Evolutionary conservation across 1,140 invertebrate species (phyloP), one percentile per base, ranked within the genome.

Genomic region (Steinernema feltiae): DNA sequence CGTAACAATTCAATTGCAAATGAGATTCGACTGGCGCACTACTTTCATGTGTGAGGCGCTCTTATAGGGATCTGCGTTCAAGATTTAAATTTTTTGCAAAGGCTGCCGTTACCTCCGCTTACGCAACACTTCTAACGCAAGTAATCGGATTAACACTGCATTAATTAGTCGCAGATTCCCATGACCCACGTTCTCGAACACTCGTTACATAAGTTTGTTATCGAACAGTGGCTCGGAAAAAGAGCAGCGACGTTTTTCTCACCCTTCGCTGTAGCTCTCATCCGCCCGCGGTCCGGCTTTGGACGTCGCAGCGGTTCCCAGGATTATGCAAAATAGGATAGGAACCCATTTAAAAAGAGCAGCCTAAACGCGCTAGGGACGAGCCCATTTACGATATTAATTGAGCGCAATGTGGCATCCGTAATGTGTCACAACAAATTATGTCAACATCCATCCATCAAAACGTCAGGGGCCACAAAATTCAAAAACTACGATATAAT

Each of bases 1-100:
- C 53, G 53, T 63, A 63, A 63, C 53, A 63, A 63, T 63, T 63
- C 53, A 63, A 63, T 63, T 21, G 53, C 53, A 63, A 63, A 63
- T 63, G 53, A 21, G 53, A 63, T 63, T 63, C 24, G 2, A 7
- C 24, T 63, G 24, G 53, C 53, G 24, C 7, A 12, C 53, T 27
- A 63, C 53, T 63, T 63, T 63, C 53, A 3, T 15, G 7, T 21
- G 7, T 46, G n/a, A n/a, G n/a, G n/a, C 7, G 35, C 35, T 7
- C 35, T 7, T 7, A 41, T 7, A 41, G 35, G 35, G 35, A 41
- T 41, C 35, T 7, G 7, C 35, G 35, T 7, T 7, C 35, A 7
- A 7, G 35, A 41, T 7, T 41, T 17, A 7, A 27, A 63, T 15
- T 7, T 63, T 21, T 21, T 63, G 41, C 15, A 21, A 63, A 63